phyloP scores from a whole-genome alignment of 2,888 invertebrate genomes.

The Trypoxylon attenuatum region DNA sequence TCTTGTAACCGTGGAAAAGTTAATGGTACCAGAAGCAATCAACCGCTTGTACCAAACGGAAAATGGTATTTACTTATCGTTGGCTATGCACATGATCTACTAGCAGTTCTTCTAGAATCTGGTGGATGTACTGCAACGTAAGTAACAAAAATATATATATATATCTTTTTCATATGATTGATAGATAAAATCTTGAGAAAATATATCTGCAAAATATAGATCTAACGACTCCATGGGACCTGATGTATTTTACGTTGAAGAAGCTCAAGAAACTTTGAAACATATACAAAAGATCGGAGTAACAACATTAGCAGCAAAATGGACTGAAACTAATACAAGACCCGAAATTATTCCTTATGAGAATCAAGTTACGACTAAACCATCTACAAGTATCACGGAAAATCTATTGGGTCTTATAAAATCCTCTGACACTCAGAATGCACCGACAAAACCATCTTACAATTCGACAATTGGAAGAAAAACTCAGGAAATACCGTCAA shows the following conservation, averaged over 20 bases:
- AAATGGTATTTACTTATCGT: slow-evolving; percentile 85
- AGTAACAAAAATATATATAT: slow-evolving; percentile 24
- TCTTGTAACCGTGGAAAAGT: slow-evolving; percentile 71
- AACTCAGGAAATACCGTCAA: slow-evolving; percentile 76
- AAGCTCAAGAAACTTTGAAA: slow-evolving; percentile 89
- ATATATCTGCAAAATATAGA: slow-evolving; percentile 64
- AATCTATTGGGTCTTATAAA: slow-evolving; percentile 71
- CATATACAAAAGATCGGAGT: slow-evolving; percentile 86
- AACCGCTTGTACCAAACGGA: slow-evolving; percentile 76
- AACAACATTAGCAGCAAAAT: slow-evolving; percentile 81
- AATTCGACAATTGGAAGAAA: slow-evolving; percentile 65
- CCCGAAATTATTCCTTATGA: slow-evolving; percentile 76
- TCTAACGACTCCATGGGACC: slow-evolving; percentile 80
- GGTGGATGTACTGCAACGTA: slow-evolving; percentile 84
- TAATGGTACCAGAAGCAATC: slow-evolving; percentile 44
- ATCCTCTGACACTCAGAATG: slow-evolving; percentile 70
- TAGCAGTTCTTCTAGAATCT: slow-evolving; percentile 85
- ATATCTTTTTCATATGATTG: not conserved
- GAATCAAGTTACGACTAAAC: slow-evolving; percentile 64
- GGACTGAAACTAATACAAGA: slow-evolving; percentile 81
- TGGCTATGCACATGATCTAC: slow-evolving; percentile 81
- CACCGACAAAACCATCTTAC: slow-evolving; percentile 58
- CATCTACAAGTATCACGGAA: slow-evolving; percentile 71
- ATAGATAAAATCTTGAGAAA: not conserved
- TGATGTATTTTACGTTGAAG: slow-evolving; percentile 91